phyloP scores from a whole-genome alignment of 1,140 invertebrate genomes.

The Pygmarrhopalites habei region DNA sequence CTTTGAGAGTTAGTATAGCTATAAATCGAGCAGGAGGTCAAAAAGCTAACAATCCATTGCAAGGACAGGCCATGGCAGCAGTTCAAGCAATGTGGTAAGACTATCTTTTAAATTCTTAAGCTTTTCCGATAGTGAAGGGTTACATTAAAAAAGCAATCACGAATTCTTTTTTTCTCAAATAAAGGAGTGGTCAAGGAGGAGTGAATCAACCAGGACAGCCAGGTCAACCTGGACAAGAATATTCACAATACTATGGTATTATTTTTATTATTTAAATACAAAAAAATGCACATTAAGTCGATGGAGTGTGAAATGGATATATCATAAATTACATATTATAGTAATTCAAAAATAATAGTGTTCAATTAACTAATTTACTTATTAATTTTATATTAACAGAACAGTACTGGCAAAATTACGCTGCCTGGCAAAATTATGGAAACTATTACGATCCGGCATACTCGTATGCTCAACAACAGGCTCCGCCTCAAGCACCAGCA shows the following conservation, averaged over 20 bases:
- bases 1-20: slow-evolving; percentile 37
- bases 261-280: no score
- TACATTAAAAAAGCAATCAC: neutral
- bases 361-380: no score
- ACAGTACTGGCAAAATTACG: slow-evolving; percentile 66
- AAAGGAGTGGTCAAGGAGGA: slow-evolving; percentile 40
- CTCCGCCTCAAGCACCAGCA: slow-evolving; percentile 22
- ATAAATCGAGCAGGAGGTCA: slow-evolving; percentile 39
- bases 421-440: slow-evolving; percentile 49
- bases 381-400: no score
- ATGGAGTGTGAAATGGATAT: no score
- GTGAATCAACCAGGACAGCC: slow-evolving; percentile 42
- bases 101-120: no score
- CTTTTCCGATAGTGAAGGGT: no score
- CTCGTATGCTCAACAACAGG: slow-evolving; percentile 25
- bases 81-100: slow-evolving; percentile 39
- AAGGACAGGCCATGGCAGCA: slow-evolving; percentile 38
- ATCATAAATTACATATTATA: no score
- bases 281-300: no score
- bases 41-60: slow-evolving; percentile 36
- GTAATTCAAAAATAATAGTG: no score
- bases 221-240: slow-evolving; percentile 39
- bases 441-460: slow-evolving; percentile 38
- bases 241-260: slow-evolving; percentile 47
- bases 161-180: neutral